A percentile compares a stretch with the other conserved stretches of the same genome.
These are phyloP conservation scores for Pherbina coryleti DNA, from an alignment of 2,888 invertebrate species.

Conservation along the genomic window DNA sequence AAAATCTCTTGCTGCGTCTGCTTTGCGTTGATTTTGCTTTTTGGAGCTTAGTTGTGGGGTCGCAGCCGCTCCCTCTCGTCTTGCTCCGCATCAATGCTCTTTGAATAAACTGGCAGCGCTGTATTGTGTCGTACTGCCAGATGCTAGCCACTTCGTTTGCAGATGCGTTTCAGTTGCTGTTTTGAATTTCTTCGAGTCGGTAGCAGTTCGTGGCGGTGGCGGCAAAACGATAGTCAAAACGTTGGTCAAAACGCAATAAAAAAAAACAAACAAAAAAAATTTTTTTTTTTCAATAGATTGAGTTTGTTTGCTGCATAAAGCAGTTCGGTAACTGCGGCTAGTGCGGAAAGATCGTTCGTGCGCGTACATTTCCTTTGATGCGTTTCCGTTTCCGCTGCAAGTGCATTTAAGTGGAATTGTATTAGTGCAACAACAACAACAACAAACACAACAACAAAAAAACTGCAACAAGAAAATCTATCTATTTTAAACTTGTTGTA, in stretches of 20 bases:
- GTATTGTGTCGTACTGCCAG: neutral
- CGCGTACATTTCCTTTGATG: conserved; percentile 38
- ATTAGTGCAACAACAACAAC: conserved; percentile 8
- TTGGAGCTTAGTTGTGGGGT: too few relatives aligned
- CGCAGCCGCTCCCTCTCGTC: too few relatives aligned
- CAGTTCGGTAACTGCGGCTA: neutral
- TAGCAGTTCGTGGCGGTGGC: conserved; percentile 48
- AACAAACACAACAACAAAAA: neutral
- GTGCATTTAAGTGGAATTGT: conserved; percentile 8
- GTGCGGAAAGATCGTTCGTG: conserved; percentile 35
- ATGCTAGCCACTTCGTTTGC: conserved; percentile 45
- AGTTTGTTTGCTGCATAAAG: neutral
- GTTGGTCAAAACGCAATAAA: conserved; percentile 6
- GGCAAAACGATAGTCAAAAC: neutral
- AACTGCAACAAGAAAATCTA: neutral
- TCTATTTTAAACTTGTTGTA: neutral
- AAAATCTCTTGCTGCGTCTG: neutral
- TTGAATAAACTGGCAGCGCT: neutral
- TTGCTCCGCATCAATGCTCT: too few relatives aligned
- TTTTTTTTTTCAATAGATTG: neutral
- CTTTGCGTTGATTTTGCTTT: neutral
- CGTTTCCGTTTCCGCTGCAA: conserved; percentile 39
- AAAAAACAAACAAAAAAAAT: conserved; percentile 10
- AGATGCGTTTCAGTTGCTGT: conserved; percentile 61
- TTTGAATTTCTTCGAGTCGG: conserved; percentile 65